Base-by-base conservation (phyloP, 2,797 vertebrate species). In the Pseudochirops corinnae region DNA sequence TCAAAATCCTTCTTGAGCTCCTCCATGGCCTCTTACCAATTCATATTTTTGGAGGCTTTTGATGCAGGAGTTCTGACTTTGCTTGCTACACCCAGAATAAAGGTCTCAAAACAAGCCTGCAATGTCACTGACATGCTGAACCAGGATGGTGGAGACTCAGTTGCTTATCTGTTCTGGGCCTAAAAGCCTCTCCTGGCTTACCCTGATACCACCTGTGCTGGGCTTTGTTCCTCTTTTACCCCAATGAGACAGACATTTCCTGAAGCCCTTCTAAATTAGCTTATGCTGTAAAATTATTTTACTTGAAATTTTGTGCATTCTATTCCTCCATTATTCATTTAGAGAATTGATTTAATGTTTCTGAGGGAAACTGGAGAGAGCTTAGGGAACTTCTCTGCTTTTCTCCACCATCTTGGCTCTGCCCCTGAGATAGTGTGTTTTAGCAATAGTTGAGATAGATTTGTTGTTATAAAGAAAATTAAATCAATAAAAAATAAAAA, bases 171-270 rank as follows among this genome's bases (percentile, higher is more conserved):
- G 33, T 21, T 1, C 5, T 74, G 1, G n/a, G 33, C 0, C 33
- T 74, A 39, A 39, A 1, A 74, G 33, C 5, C 16, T 74, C 14
- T 1, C 62, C 16, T 21, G 33, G 0, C 16, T 74, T 39, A 0
- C 33, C 5, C 5, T 18, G 5, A 39, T 4, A n/a, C 16, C 5
- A 31, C 0, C 0, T 67, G 33, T 39, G 5, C 13, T 39, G 5
- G 4, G 5, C 16, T 39, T 14, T 6, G 16, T 5, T 62, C 0
- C 12, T n/a, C 0, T n/a, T 39, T 74, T 18, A 74, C 5, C 33
- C 29, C 2, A 31, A 3, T 4, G 4, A 7, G 14, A 74, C 5
- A 18, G 5, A n/a, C 5, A 1, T 18, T 39, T 74, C 16, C 5
- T 74, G 13, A 74, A 39, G 14, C n/a, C n/a, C 33, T 74, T 18